Percentiles rank a stretch among this genome's conserved stretches.
Conservation (phyloP, 2,113 vertebrate species). For the Xenus cinereus region DNA sequence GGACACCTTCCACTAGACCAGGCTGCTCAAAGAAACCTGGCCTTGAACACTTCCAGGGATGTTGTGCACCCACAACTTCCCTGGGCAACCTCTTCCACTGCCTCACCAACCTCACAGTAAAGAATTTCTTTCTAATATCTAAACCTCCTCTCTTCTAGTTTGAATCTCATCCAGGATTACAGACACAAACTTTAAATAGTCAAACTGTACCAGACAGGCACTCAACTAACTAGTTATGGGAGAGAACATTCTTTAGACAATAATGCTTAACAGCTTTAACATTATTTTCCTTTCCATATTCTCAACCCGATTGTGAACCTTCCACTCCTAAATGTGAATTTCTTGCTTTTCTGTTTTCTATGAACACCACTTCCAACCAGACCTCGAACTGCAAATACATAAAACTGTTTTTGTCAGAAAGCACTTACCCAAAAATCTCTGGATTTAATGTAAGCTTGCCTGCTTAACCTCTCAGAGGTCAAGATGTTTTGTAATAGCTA, state of each 20-base stretch:
- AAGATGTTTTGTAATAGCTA: background rate
- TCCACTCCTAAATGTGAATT: background rate
- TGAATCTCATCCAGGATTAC: background rate
- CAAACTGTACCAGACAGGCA: background rate
- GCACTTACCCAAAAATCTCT: background rate
- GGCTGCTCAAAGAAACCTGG: background rate
- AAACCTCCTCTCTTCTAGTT: background rate
- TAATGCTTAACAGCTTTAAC: background rate
- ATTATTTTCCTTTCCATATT: background rate
- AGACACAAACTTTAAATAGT: background rate
- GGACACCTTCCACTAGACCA: background rate
- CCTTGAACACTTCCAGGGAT: background rate
- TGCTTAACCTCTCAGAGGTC: slow-evolving; percentile 22
- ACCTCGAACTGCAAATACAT: background rate
- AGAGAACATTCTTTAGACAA: background rate
- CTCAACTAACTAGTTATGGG: background rate
- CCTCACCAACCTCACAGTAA: background rate
- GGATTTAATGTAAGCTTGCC: background rate
- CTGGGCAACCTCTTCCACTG: background rate
- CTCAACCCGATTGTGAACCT: background rate
- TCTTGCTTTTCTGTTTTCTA: background rate
- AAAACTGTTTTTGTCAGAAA: background rate
- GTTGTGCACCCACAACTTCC: background rate
- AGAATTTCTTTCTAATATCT: background rate
- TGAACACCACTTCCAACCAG: background rate